Evolutionary conservation across 1,140 invertebrate species (phyloP).

Genomic region (Colletes latitarsis): DNA sequence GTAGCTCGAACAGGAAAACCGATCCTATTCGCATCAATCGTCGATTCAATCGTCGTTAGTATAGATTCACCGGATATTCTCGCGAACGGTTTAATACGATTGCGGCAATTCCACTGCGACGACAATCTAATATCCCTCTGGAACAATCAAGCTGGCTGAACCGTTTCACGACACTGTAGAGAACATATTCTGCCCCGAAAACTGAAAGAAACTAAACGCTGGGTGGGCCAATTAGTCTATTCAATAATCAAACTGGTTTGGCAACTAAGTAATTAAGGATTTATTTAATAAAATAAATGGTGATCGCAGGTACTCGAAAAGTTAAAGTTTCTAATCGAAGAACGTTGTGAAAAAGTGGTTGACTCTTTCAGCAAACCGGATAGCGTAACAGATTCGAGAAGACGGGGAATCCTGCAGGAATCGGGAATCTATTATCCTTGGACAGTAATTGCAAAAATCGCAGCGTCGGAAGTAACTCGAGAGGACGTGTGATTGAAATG

Average conservation of each 20-base stretch:
- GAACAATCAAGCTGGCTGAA: background rate
- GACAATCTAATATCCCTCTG: background rate
- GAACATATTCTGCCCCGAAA: background rate
- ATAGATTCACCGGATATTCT: background rate
- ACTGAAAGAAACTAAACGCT: background rate
- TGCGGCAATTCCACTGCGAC: background rate
- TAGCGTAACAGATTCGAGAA: background rate
- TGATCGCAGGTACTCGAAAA: slow-evolving; percentile 31
- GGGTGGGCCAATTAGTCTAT: too few species aligned
- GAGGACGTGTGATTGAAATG: background rate
- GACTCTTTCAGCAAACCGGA: slow-evolving; percentile 26
- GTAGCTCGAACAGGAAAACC: background rate
- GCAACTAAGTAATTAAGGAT: too few species aligned
- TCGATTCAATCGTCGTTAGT: slow-evolving; percentile 13
- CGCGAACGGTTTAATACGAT: background rate
- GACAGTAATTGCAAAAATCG: background rate
- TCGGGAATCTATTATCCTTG: slow-evolving; percentile 12
- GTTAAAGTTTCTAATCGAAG: background rate
- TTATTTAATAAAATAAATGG: background rate
- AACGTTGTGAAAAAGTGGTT: background rate
- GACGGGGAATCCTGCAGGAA: background rate
- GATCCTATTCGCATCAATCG: slow-evolving; percentile 3
- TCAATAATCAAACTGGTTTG: too few species aligned
- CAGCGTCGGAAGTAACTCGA: background rate
- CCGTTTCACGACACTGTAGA: background rate